Evolutionary conservation across 1,140 invertebrate species (phyloP), one percentile per base, ranked within the genome.

Genomic region (Belonocnema kinseyi): DNA sequence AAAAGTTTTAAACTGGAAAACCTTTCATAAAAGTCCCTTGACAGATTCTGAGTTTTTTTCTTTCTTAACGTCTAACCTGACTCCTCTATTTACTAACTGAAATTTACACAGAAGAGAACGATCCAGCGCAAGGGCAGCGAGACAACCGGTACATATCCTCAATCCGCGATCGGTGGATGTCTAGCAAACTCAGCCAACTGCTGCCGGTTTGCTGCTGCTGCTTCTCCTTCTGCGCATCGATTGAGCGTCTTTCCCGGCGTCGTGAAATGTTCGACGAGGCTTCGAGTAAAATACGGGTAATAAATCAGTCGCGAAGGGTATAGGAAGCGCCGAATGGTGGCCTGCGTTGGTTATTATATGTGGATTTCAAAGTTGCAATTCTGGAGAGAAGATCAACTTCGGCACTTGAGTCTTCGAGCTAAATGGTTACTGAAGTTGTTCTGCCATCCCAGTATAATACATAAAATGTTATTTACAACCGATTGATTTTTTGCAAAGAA

Each of bases 31-130:
- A 33, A 33, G 5, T 33, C 26, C 26, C 26, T 33, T 33, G 3
- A 33, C 26, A 5, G 26, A 33, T 33, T 33, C 26, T 4, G 26
- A 33, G 26, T 4, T 33, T 33, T 33, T 33, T 5, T 33, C 4
- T 5, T 33, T 33, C 82, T 78, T 19, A 72, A 81, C 82, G 80
- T 82, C 83, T 70, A 72, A 33, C 50, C 73, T 73, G 72, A 77
- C 75, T 77, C 73, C 70, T 75, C 61, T 77, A 82, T 87, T n/a
- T 86, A 84, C 80, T 79, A 19, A 53, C 73, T 56, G 52, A 56
- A 74, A 74, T 74, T 56, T 74, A 74, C 56, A 74, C 52, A 74
- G 52, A 70, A 40, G 61, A 70, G 40, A 66, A 46, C 33, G 61
- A 66, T 66, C 61, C 26, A 66, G 40, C 33, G 61, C 33, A 33